Evolutionary conservation across 30 jellyfish, hydroid and myxozoan species (phyloP).

Genomic region (Chrysaora quinquecirrha): DNA sequence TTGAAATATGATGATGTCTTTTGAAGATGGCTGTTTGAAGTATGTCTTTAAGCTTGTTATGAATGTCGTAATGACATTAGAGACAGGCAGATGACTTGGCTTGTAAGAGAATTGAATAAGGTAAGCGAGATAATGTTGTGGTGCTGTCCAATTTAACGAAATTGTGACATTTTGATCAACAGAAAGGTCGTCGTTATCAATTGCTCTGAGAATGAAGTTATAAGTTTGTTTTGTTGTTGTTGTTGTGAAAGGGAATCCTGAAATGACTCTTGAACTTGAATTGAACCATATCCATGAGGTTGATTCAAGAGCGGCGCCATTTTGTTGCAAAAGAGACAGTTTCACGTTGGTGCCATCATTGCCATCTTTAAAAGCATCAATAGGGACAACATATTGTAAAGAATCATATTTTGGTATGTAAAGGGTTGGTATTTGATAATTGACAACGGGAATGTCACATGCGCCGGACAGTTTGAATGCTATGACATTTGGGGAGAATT

Average conservation of each 20-base stretch:
- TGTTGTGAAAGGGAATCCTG: slow-evolving; percentile 69
- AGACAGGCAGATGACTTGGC: slow-evolving; percentile 24
- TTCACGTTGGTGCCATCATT: slow-evolving; percentile 30
- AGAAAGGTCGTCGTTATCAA: slow-evolving; percentile 43
- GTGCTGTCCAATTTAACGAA: slow-evolving; percentile 41
- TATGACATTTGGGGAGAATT: slow-evolving; percentile 9
- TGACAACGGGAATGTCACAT: slow-evolving; percentile 63
- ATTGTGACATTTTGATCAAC: slow-evolving; percentile 36
- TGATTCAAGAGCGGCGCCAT: slow-evolving; percentile 48
- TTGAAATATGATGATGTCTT: slow-evolving; percentile 39
- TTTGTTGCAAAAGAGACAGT: slow-evolving; percentile 21
- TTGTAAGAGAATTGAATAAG: slow-evolving; percentile 33
- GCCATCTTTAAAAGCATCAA: slow-evolving; percentile 70
- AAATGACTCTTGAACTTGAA: slow-evolving; percentile 46
- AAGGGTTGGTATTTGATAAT: slow-evolving; percentile 57
- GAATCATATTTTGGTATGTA: slow-evolving; percentile 68
- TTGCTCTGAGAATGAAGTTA: slow-evolving; percentile 50
- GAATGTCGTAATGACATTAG: slow-evolving; percentile 51
- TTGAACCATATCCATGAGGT: slow-evolving; percentile 83
- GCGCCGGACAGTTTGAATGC: slow-evolving; percentile 30
- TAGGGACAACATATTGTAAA: slow-evolving; percentile 53
- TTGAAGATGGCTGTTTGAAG: slow-evolving; percentile 49
- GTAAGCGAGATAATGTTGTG: slow-evolving; percentile 37
- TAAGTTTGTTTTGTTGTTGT: not conserved
- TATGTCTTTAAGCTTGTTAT: slow-evolving; percentile 27